Evolutionary conservation across 2,113 vertebrate genomes (phyloP), one percentile per base, ranked within the genome.

Genomic region (Amphiprion percula): DNA sequence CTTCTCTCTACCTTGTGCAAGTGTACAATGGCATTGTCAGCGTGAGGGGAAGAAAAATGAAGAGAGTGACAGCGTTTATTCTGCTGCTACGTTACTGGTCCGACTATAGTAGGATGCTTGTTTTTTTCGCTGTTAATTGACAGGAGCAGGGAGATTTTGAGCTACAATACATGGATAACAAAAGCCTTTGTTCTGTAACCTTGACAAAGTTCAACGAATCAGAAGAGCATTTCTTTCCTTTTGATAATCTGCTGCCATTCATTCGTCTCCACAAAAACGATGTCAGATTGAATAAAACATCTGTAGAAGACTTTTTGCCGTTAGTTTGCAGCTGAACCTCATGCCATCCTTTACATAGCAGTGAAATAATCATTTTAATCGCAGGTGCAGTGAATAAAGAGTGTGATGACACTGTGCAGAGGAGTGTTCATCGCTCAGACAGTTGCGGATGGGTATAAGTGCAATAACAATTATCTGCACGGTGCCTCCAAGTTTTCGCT

Each of bases 281-380:
- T 39, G 77, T 77, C 16, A 2, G 53, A 39, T 49, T 81, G 68
- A 81, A 72, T 72, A 63, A 77, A 80, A 84, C 73, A 59, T 73
- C 26, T 68, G 55, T 37, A 33, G 23, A 54, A 4, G 26, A 60
- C 53, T 47, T 55, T 63, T 56, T 47, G 68, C 67, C 24, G 47
- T 44, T 23, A 1, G 16, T 53, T 24, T 10, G 24, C 56, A n/a
- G 62, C 68, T 14, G 17, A 74, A 49, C 60, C 54, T 77, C 58
- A 77, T 56, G 26, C 64, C 58, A 7, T 15, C 2, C 50, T 56
- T 12, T 10, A 9, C 21, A 11, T 1, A 21, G 50, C 67, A 68
- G 6, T 52, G 61, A 67, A 75, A 52, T 63, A 21, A 44, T 46
- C 14, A 41, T 30, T 75, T 72, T 68, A 58, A 49, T 65, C 37